Conservation (phyloP, 2,797 vertebrate genomes). For the Micropoecilia bifurca region DNA sequence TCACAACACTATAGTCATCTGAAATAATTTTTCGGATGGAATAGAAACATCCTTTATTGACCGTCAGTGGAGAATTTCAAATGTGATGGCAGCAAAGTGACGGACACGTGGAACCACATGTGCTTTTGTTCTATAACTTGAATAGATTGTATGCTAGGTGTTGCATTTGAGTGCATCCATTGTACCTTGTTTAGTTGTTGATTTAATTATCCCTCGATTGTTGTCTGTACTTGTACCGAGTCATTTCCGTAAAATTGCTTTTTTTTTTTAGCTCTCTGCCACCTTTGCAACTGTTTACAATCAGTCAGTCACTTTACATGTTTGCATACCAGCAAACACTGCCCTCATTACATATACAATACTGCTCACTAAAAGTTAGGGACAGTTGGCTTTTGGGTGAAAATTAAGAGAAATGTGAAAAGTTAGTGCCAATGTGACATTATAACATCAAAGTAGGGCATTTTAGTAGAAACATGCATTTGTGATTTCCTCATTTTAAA, state of each 20-base stretch:
- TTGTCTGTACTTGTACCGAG: neutral
- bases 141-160: neutral
- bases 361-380: neutral
- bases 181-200: neutral
- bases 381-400: neutral
- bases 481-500: neutral
- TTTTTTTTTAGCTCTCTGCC: neutral
- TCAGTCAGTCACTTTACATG: neutral
- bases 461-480: neutral
- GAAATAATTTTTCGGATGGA: neutral
- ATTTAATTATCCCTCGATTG: neutral
- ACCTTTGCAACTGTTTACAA: neutral
- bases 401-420: neutral
- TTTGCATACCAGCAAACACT: neutral
- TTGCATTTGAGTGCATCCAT: neutral
- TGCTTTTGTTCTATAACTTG: neutral
- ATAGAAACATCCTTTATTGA: neutral
- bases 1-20: neutral
- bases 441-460: no score
- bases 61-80: neutral
- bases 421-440: neutral
- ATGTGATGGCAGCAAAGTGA: neutral
- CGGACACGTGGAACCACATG: neutral
- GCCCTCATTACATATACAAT: neutral
- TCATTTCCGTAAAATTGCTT: neutral